Base-by-base conservation (phyloP, 2,888 invertebrate species). In the Limenitis camilla region DNA sequence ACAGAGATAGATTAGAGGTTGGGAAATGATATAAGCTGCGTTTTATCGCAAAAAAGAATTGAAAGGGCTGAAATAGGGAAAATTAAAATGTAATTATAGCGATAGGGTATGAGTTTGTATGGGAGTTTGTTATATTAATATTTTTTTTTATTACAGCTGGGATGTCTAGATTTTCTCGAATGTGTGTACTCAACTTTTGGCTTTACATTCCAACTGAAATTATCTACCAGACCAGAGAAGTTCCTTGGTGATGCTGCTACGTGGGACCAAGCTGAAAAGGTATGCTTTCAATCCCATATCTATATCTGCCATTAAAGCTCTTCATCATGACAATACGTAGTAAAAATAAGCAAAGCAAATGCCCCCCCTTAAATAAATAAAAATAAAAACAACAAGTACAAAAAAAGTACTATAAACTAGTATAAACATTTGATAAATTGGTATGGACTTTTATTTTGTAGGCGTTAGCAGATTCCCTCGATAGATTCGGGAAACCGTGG, bases 221-320 rank as follows among this genome's bases (percentile, higher is more conserved):
- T 99, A 40, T 97, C 98, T 28, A 99, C 99, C 6, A 88, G 99
- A 7, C 99, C 99, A 0, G 97, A 98, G 52, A 96, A 97, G 68
- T 98, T 89, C 75, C 82, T 99, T 45, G 99, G 99, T 0, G 97
- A 97, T 10, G 71, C 95, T 1, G 91, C 90, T 38, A 90, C 94
- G n/a, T 99, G 99, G 99, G 90, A 98, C 72, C 88, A 92, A 49
- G 98, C 98, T 0, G 97, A 98, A 74, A 94, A 94, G 82, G 91
- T 91, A 72, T 60, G 49, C 39, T 44, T 50, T 32, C 6, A 27
- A 33, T 52, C 7, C 27, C 7, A 5, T 40, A 6, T 4, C 9
- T 5, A 27, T 27, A 5, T 6, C 7, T 10, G 5, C 27, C 6
- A 2, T 27, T 19, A 1, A 19, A 19, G 19, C 3, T n/a, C n/a